Base-by-base conservation (phyloP, 2,888 invertebrate genomes). In the Agrotis exclamationis region DNA sequence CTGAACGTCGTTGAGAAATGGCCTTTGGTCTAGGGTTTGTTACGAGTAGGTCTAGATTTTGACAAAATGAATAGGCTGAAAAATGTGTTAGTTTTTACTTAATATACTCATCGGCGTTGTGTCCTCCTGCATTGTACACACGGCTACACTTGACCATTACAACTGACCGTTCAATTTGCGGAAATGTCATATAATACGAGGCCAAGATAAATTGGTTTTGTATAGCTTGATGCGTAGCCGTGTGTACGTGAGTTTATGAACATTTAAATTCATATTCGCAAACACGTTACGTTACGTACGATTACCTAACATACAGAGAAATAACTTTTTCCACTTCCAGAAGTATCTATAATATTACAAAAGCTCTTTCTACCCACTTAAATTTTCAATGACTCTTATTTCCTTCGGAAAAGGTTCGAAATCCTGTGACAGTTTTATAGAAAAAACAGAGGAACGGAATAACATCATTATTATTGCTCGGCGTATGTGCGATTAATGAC, bases 401-500 rank as follows among this genome's bases (percentile, higher is more conserved):
- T 3, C 45, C 20, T 13, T 24, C 39, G 16, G 13, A 20, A 64
- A 74, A 22, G 51, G 24, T 50, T 58, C 14, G 4, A 33, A 47
- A 44, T 63, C 22, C 22, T 2, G n/a, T 72, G 44, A 50, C 9
- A 24, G 24, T 45, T 6, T 51, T 63, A 53, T 59, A 59, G 47
- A 18, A 22, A n/a, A 47, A 60, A 62, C 22, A 73, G 11, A 56
- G 18, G n/a, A 16, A 57, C 57, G 56, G 53, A 74, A 74, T 75
- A 54, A 57, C 22, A 24, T 48, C 33, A 67, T 70, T 75, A 80
- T 75, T 67, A 53, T 67, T 24, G 22, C 24, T 74, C 54, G 47
- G 22, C 57, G 58, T 64, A 64, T 70, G 54, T 69, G 47, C 51
- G 62, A 75, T 80, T 79, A 79, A 79, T 79, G 75, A 75, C 22